A percentile compares a stretch with the other conserved stretches of the same genome.
These are phyloP conservation scores for Crepidodera aurea DNA, from an alignment of 2,888 invertebrate species.

Conservation along the genomic window DNA sequence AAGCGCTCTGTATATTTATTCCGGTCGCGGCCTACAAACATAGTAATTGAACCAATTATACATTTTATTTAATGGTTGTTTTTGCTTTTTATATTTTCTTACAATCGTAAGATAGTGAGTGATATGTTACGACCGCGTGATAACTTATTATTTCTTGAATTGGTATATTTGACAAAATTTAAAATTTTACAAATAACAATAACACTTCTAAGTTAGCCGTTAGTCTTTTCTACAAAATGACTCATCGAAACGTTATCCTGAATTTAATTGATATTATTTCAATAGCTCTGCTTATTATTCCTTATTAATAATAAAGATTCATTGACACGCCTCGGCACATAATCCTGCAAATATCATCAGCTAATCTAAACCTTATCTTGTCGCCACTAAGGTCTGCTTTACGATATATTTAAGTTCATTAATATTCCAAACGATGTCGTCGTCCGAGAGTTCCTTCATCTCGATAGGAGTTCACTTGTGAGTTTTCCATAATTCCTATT, in stretches of 20 bases:
- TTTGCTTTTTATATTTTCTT: conserved; percentile 1
- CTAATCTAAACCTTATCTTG: background rate
- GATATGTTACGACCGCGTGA: background rate
- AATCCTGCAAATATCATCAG: too few relatives aligned
- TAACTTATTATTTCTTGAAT: background rate
- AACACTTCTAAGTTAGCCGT: too few relatives aligned
- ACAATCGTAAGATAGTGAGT: background rate
- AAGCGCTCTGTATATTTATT: too few relatives aligned
- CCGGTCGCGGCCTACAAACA: background rate
- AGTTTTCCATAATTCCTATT: background rate
- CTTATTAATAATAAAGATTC: background rate
- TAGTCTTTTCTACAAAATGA: too few relatives aligned
- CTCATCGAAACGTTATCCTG: too few relatives aligned
- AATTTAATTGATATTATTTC: too few relatives aligned
- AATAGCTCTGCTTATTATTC: too few relatives aligned
- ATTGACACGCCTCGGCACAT: background rate
- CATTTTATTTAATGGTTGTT: conserved; percentile 3
- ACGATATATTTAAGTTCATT: background rate
- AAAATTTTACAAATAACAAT: too few relatives aligned
- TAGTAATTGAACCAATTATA: background rate
- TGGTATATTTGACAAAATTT: too few relatives aligned
- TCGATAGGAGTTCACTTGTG: background rate
- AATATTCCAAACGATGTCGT: background rate
- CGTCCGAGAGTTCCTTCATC: background rate
- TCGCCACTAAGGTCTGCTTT: background rate